Evolutionary conservation across 2,797 vertebrate genomes (phyloP), one percentile per base, ranked within the genome.

Genomic region (Sebastes oblongus): DNA sequence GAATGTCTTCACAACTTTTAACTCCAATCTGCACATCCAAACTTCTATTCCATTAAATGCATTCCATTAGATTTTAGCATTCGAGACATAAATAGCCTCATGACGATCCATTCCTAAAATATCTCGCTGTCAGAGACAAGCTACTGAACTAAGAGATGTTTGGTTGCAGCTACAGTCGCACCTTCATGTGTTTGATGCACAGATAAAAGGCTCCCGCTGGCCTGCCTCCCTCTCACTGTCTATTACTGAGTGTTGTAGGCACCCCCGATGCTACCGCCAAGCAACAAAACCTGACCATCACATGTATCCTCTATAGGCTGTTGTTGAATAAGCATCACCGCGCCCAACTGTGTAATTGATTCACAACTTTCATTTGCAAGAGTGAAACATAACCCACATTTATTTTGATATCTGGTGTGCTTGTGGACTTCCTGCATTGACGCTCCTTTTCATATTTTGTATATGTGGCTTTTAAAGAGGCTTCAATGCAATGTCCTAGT

Each of bases 41-140:
- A 94, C 90, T 86, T 84, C 91, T 39, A 39, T 39, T 84, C 86
- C 86, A 86, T 94, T 89, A 82, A 91, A 95, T 89, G 93, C 96
- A 96, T 97, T 96, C 95, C 95, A 93, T 14, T 3, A 87, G 78
- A 83, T 76, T 60, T 77, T 30, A 77, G 36, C 66, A 76, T 75
- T 34, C 16, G 3, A 64, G 16, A 78, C 54, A 66, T 68, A 70
- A 70, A 85, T 68, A 65, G 58, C 78, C 76, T 79, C 67, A 30
- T 24, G 22, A 59, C 13, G 62, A 82, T 64, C 78, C 68, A 59
- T 85, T 88, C 81, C 81, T 64, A 56, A 91, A 81, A 77, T 67
- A 42, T 79, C 50, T 74, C 30, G 22, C 70, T 62, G 69, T 68
- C 14, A 55, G 55, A 72, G 50, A 64, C 32, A 12, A 56, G 25